Conservation (phyloP, 2,888 invertebrate genomes). For the Eucriotettix oculatus region DNA sequence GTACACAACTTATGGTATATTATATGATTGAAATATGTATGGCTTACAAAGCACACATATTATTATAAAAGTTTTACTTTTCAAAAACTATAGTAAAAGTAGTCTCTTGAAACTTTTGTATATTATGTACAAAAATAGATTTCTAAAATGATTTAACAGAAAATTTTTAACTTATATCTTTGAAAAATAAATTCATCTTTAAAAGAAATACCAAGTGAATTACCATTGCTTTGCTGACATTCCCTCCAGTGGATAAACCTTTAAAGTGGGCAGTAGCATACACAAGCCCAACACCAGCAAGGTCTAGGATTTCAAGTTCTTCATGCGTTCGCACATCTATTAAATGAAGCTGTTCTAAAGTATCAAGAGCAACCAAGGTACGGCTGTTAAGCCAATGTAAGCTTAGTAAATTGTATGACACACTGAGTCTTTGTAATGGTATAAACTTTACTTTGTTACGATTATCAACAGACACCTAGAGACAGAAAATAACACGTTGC, state of each 20-base stretch:
- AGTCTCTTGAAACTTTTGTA: too few species aligned
- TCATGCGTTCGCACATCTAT: slow-evolving; percentile 79
- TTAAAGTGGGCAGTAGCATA: slow-evolving; percentile 79
- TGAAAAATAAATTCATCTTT: background rate
- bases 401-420: slow-evolving; percentile 54
- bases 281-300: slow-evolving; percentile 63
- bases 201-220: slow-evolving; percentile 11
- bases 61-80: too few species aligned
- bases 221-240: slow-evolving; percentile 64
- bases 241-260: slow-evolving; percentile 89
- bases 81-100: too few species aligned
- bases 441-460: slow-evolving; percentile 38
- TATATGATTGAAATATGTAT: too few species aligned
- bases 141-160: too few species aligned
- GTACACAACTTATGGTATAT: background rate
- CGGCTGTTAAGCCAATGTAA: slow-evolving; percentile 68
- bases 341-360: slow-evolving; percentile 68
- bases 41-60: too few species aligned
- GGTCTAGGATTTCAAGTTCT: slow-evolving; percentile 67
- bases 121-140: too few species aligned
- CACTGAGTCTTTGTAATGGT: slow-evolving; percentile 51
- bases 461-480: slow-evolving; percentile 33
- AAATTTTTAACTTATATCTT: too few species aligned
- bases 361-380: slow-evolving; percentile 72
- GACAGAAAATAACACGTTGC: slow-evolving; percentile 12